A percentile compares a stretch with the other conserved stretches of the same genome.
Conservation (phyloP, 2,797 vertebrate species). For the Micrastur ruficollis region DNA sequence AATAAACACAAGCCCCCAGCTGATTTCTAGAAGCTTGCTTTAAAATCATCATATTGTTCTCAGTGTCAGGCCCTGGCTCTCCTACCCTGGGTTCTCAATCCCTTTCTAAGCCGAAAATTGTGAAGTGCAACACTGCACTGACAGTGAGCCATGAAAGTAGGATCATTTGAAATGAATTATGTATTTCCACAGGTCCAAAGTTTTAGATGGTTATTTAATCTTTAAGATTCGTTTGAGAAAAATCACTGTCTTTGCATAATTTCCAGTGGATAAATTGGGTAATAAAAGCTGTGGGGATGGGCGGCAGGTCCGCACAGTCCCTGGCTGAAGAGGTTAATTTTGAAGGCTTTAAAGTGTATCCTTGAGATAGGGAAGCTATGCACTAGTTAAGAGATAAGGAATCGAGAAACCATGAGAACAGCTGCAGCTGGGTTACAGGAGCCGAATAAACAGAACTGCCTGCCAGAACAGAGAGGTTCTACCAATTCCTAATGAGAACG, state of each 20-base stretch:
- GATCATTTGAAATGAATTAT: neutral
- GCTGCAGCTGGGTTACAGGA: too few species aligned
- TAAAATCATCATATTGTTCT: neutral
- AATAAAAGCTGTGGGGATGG: too few species aligned
- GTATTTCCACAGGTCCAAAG: neutral
- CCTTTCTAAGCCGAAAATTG: neutral
- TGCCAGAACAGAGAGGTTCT: too few species aligned
- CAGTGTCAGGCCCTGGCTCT: neutral
- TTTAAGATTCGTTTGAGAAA: neutral
- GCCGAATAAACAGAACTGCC: too few species aligned
- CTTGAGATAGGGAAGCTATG: too few species aligned
- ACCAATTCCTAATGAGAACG: too few species aligned
- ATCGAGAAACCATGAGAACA: too few species aligned
- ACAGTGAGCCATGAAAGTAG: neutral
- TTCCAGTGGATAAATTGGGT: neutral
- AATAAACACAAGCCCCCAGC: neutral
- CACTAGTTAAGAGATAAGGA: too few species aligned
- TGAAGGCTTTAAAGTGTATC: too few species aligned
- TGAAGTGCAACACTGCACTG: neutral
- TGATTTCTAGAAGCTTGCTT: neutral
- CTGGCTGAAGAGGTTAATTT: too few species aligned
- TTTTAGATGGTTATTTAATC: neutral
- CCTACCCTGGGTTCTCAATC: neutral
- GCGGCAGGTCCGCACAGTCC: too few species aligned
- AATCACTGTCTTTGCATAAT: neutral